These are phyloP conservation scores for Drosophila nr. perissopoda DNA, from an alignment of 2,888 invertebrate species.

Conservation along the genomic window DNA sequence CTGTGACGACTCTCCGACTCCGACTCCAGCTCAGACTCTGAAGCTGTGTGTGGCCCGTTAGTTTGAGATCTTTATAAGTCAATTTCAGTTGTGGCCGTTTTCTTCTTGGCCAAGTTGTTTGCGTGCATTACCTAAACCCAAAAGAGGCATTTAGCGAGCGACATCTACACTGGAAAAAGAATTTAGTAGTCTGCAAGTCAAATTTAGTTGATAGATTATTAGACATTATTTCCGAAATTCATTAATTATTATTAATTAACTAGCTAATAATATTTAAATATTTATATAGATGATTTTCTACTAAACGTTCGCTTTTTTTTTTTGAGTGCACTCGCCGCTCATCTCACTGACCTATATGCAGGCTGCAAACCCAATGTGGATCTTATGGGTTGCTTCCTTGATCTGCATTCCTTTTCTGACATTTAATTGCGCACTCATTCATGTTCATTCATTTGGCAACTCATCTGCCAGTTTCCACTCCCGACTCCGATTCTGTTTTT, in stretches of 20 bases:
- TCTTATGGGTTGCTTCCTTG: neutral
- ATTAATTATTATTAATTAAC: neutral
- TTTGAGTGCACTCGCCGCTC: neutral
- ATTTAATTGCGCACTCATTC: constrained; percentile 49
- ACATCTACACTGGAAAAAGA: neutral
- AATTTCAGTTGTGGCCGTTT: constrained; percentile 48
- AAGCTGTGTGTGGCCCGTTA: constrained; percentile 79
- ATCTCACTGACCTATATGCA: constrained; percentile 11
- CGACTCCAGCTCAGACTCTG: neutral
- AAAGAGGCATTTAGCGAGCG: neutral
- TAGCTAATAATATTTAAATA: neutral
- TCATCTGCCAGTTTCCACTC: constrained; percentile 34
- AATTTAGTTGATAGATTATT: neutral
- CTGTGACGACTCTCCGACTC: constrained; percentile 39
- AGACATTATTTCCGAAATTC: neutral
- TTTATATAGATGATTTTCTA: neutral
- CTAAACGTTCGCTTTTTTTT: neutral
- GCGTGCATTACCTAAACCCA: constrained; percentile 14
- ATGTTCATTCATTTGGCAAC: constrained; percentile 54
- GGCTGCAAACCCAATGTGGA: neutral
- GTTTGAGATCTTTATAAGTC: constrained; percentile 81
- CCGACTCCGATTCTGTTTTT: constrained; percentile 51
- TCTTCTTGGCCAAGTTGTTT: constrained; percentile 12
- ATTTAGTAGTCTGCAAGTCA: accelerated
- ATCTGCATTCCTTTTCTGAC: constrained; percentile 1